Percentiles rank a stretch among this genome's conserved stretches.
phyloP scores from a whole-genome alignment of 2,113 vertebrate species.

The Microcebus murinus region DNA sequence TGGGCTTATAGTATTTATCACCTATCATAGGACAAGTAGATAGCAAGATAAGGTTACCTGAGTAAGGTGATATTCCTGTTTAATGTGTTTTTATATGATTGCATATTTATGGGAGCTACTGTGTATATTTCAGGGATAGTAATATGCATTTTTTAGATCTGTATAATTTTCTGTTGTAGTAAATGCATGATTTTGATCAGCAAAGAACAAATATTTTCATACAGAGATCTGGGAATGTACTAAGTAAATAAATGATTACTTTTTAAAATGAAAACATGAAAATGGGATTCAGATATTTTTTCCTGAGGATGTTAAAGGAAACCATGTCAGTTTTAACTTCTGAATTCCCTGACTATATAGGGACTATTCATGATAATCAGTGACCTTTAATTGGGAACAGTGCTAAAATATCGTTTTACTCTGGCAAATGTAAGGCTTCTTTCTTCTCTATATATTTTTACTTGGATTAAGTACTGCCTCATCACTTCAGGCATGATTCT shows the following conservation, averaged over 20 bases:
- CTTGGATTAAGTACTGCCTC: constrained; percentile 33
- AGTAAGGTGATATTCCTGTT: background rate
- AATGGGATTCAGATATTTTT: background rate
- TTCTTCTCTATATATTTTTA: background rate
- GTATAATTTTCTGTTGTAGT: constrained; percentile 21
- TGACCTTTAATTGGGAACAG: constrained; percentile 16
- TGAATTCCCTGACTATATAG: background rate
- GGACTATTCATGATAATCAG: background rate
- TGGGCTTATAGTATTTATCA: background rate
- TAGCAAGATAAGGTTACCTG: background rate
- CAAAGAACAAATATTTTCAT: background rate
- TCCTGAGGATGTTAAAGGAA: background rate
- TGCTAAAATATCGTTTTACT: background rate
- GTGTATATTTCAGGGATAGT: background rate
- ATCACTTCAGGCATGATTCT: constrained; percentile 28
- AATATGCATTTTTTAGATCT: background rate
- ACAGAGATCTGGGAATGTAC: background rate
- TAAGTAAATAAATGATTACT: background rate
- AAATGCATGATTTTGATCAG: background rate
- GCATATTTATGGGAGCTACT: background rate
- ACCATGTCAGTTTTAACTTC: background rate
- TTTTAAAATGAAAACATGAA: background rate
- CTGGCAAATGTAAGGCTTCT: background rate
- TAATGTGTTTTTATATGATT: background rate
- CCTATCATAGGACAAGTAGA: background rate